These are phyloP conservation scores for Chiloscyllium punctatum DNA, from an alignment of 2,797 vertebrate genomes.

Conservation along the genomic window DNA sequence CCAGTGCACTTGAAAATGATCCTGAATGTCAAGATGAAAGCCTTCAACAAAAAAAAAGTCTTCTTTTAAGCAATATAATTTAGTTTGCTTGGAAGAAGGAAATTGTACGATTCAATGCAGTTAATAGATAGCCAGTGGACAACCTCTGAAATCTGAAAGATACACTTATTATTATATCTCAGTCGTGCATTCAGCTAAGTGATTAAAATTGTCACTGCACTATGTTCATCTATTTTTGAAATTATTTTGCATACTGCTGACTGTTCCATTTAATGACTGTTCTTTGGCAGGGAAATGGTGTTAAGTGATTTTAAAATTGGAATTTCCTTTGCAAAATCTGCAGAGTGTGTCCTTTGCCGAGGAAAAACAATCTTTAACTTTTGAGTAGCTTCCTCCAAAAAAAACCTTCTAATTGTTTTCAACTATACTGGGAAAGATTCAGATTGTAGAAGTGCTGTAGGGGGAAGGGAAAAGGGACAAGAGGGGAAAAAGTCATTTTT, in stretches of 20 bases:
- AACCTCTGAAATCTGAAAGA: background rate
- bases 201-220: background rate
- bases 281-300: background rate
- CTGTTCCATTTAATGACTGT: background rate
- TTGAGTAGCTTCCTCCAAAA: background rate
- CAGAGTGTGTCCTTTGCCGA: background rate
- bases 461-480: background rate
- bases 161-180: background rate
- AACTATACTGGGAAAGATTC: background rate
- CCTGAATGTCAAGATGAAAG: too few relatives aligned
- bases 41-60: too few relatives aligned
- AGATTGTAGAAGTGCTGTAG: background rate
- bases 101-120: background rate
- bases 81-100: background rate
- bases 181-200: background rate
- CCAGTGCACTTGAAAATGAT: too few relatives aligned
- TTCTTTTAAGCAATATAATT: too few relatives aligned
- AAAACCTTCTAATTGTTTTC: background rate
- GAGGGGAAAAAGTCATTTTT: background rate
- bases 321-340: slow-evolving; percentile 3
- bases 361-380: background rate
- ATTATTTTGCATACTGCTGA: background rate
- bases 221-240: background rate
- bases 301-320: slow-evolving; percentile 4
- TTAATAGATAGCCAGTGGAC: background rate